A percentile compares a stretch with the other conserved stretches of the same genome.
Evolutionary conservation across 1,140 invertebrate genomes (phyloP).

Genomic region (Dendroctonus ponderosae): DNA sequence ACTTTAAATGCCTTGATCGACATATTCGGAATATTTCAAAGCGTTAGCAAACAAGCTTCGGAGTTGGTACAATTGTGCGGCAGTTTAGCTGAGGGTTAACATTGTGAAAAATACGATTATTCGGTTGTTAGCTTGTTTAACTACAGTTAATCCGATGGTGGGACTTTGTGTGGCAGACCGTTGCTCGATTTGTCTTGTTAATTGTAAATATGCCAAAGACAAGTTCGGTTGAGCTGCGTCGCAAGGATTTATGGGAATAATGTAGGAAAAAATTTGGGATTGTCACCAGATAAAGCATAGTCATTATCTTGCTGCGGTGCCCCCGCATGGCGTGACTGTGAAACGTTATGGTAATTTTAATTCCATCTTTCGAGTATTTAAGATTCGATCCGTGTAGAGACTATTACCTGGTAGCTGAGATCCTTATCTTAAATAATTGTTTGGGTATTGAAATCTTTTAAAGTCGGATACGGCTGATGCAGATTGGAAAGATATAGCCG

Average conservation of each 20-base stretch:
- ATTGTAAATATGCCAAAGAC: slow-evolving; percentile 10
- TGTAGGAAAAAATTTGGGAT: background rate
- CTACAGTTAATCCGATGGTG: slow-evolving; percentile 12
- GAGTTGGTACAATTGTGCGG: slow-evolving; percentile 20
- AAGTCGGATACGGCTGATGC: slow-evolving; percentile 11
- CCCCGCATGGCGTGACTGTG: slow-evolving; percentile 22
- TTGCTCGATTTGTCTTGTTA: slow-evolving; percentile 11
- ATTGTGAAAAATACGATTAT: slow-evolving; percentile 25
- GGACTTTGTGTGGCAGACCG: slow-evolving; percentile 1
- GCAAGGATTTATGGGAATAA: no score
- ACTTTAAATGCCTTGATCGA: slow-evolving; percentile 21
- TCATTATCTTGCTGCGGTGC: slow-evolving; percentile 1
- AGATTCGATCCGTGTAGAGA: slow-evolving; percentile 21
- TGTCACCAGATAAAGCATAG: background rate
- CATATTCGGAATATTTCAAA: slow-evolving; percentile 26
- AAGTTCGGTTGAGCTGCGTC: background rate
- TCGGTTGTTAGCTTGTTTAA: slow-evolving; percentile 28
- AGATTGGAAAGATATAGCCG: slow-evolving; percentile 13
- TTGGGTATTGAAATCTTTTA: slow-evolving; percentile 17
- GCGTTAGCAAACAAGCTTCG: slow-evolving; percentile 14
- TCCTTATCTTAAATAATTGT: slow-evolving; percentile 27
- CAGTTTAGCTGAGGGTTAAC: slow-evolving; percentile 18
- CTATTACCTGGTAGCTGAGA: slow-evolving; percentile 22
- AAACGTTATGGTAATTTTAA: slow-evolving; percentile 31
- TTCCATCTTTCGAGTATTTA: slow-evolving; percentile 23